Evolutionary conservation across 1,140 invertebrate genomes (phyloP), one percentile per base, ranked within the genome.

Genomic region (Scaptomyza pallida): DNA sequence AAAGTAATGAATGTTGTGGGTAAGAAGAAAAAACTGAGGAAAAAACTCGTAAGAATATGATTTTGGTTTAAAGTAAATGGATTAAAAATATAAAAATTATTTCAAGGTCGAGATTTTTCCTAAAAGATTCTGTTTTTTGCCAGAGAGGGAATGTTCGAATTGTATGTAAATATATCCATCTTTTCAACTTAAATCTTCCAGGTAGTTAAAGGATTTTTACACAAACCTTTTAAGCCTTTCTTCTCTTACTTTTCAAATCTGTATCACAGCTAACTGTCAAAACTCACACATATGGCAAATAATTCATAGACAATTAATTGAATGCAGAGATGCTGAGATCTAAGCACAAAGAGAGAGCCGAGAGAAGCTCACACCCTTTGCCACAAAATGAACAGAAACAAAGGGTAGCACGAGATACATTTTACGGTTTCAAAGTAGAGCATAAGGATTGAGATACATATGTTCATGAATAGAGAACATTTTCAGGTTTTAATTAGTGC

Each of bases 401-500:
- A 65, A 41, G 35, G 71, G 16, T 62, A 12, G 12, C 6, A 37
- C 40, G 33, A 26, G 40, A 56, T 30, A 2, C n/a, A 41, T 50
- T 16, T 26, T 26, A 52, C 45, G 48, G 37, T 43, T 26, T 21
- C 2, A 21, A 21, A 2, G 13, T 10, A 13, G 8, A 12, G 17
- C 1, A 4, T n/a, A 44, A 10, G 43, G 12, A 12, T 12, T 21
- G 17, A 16, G 17, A 17, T 44, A 17, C 4, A 19, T 12, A 21
- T 19, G 15, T n/a, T n/a, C n/a, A n/a, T n/a, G n/a, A 37, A 33
- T 19, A 19, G 50, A 2, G 6, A 57, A 17, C 19, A 15, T 15
- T 44, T 62, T 10, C 45, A 47, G 15, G 60, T 56, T 81, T 86
- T 86, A 86, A 86, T 86, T 86, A 86, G 82, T 72, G 71, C 82